Conservation (phyloP, 1,140 invertebrate genomes). For the Tenebrio molitor region DNA sequence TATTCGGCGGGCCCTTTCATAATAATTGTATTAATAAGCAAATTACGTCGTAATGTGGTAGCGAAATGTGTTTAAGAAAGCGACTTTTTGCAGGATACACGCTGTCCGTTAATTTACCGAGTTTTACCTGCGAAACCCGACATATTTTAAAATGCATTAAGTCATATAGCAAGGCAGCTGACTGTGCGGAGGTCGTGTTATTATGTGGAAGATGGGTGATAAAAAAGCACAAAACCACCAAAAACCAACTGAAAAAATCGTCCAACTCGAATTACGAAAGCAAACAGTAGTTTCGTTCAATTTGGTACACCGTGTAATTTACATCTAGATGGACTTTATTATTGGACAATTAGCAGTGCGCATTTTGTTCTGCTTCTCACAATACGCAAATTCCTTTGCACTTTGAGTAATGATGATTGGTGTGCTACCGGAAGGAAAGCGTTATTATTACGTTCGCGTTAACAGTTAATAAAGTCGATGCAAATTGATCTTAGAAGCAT, state of each 20-base stretch:
- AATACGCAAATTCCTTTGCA: slow-evolving; percentile 35
- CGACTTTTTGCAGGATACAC: slow-evolving; percentile 48
- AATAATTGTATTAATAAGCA: slow-evolving; percentile 49
- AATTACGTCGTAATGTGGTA: slow-evolving; percentile 48
- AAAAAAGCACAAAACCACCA: slow-evolving; percentile 31
- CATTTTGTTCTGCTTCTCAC: slow-evolving; percentile 20
- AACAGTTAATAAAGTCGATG: slow-evolving; percentile 6
- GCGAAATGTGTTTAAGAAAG: slow-evolving; percentile 50
- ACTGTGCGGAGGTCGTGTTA: slow-evolving; percentile 46
- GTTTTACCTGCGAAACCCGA: slow-evolving; percentile 49
- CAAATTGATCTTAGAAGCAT: slow-evolving; percentile 7
- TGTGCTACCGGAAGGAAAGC: slow-evolving; percentile 35
- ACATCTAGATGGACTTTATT: slow-evolving; percentile 29
- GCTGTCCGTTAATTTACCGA: slow-evolving; percentile 49
- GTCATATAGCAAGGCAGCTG: slow-evolving; percentile 52
- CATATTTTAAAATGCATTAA: slow-evolving; percentile 56
- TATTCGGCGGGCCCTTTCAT: slow-evolving; percentile 41
- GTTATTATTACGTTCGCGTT: slow-evolving; percentile 1
- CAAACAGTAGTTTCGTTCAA: slow-evolving; percentile 11
- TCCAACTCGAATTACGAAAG: slow-evolving; percentile 14
- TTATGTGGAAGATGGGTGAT: slow-evolving; percentile 45
- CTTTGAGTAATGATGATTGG: slow-evolving; percentile 35
- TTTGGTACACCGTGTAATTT: slow-evolving; percentile 14
- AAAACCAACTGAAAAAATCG: slow-evolving; percentile 35
- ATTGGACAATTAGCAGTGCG: slow-evolving; percentile 15